Conservation (phyloP, 1,140 invertebrate genomes). For the Trachymyrmex septentrionalis region DNA sequence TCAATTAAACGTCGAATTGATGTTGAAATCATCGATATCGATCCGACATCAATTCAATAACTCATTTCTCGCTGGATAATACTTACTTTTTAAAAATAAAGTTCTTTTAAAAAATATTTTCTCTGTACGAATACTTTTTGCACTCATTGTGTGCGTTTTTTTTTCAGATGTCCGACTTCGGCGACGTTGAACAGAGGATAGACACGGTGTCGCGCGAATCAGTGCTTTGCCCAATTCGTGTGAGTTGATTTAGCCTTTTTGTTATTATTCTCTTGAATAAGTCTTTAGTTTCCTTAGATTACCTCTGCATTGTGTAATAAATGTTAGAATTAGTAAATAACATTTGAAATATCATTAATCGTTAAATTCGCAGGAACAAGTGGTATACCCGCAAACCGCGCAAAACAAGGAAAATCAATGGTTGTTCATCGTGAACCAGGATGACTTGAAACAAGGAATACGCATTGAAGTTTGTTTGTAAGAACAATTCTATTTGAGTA, state of each 20-base stretch:
- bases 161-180: conserved; percentile 50
- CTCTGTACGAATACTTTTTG: too few relatives aligned
- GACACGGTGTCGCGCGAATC: background rate
- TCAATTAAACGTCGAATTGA: too few relatives aligned
- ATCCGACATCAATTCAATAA: too few relatives aligned
- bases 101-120: too few relatives aligned
- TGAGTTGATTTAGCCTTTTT: conserved; percentile 18
- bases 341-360: background rate
- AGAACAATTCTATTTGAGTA: background rate
- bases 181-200: conserved; percentile 38
- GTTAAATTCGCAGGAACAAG: conserved; percentile 78
- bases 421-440: conserved; percentile 88
- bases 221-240: conserved; percentile 35
- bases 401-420: conserved; percentile 86
- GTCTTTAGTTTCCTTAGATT: background rate
- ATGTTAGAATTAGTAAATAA: background rate
- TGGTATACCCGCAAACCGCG: conserved; percentile 85
- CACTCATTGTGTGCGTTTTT: too few relatives aligned
- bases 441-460: conserved; percentile 87
- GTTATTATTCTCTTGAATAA: background rate
- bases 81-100: too few relatives aligned
- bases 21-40: too few relatives aligned
- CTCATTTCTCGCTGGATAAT: too few relatives aligned
- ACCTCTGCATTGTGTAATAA: background rate
- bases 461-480: conserved; percentile 88